Percentiles rank a stretch among this genome's conserved stretches.
phyloP scores from a whole-genome alignment of 2,888 invertebrate species.

The Phortica magna region DNA sequence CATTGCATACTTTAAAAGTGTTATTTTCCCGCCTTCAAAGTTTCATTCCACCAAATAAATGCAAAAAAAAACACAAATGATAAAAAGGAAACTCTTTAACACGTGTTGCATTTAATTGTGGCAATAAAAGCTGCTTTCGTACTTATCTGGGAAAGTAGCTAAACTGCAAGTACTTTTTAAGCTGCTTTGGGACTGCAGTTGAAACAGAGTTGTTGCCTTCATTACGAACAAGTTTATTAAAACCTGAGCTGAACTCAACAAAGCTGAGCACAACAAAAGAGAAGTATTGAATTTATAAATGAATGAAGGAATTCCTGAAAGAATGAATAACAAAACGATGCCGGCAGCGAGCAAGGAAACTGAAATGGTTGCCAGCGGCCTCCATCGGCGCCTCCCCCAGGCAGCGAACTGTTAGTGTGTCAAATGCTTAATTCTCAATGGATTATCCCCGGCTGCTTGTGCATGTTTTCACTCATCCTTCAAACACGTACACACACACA shows the following conservation, averaged over 20 bases:
- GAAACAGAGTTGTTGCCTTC: background rate
- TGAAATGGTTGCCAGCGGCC: background rate
- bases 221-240: conserved; percentile 5
- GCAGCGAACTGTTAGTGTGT: background rate
- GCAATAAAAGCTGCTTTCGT: conserved; percentile 16
- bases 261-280: background rate
- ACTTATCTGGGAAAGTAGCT: background rate
- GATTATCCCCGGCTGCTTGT: conserved; percentile 16
- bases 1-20: conserved; percentile 8
- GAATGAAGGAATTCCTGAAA: background rate
- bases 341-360: background rate
- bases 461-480: background rate
- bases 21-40: background rate
- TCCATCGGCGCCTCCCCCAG: background rate
- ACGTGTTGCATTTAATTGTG: conserved; percentile 26
- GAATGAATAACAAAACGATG: background rate
- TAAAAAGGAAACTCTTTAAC: conserved; percentile 1
- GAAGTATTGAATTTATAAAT: background rate
- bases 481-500: background rate
- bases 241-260: background rate
- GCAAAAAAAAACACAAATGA: background rate
- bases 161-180: conserved; percentile 15
- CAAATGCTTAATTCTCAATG: conserved; percentile 20
- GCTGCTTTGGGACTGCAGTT: conserved; percentile 7
- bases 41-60: background rate